Percentiles rank a stretch among this genome's conserved stretches.
Evolutionary conservation across 2,888 invertebrate genomes (phyloP).

Genomic region (Drosophila mettleri): DNA sequence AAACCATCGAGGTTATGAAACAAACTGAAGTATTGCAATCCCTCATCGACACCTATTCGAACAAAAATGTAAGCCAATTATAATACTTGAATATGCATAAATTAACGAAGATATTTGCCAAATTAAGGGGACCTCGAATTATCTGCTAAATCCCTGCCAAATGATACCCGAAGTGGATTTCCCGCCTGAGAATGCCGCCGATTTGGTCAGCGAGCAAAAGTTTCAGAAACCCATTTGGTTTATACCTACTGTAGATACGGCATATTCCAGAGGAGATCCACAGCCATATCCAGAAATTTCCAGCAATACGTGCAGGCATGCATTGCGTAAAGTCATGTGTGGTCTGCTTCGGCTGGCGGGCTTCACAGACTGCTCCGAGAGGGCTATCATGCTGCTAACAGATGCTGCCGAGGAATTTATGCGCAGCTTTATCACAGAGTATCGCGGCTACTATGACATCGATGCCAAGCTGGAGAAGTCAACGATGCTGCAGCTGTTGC

Average conservation of each 20-base stretch:
- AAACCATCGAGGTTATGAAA: conserved; percentile 85
- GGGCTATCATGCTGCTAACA: conserved; percentile 78
- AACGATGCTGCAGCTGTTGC: conserved; percentile 62
- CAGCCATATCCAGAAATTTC: conserved; percentile 74
- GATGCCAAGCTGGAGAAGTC: conserved; percentile 55
- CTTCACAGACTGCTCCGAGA: conserved; percentile 83
- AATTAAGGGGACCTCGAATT: conserved; percentile 82
- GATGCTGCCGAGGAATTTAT: conserved; percentile 84
- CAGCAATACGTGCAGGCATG: conserved; percentile 69
- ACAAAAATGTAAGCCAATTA: conserved; percentile 79
- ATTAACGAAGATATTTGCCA: neutral
- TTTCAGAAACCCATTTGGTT: conserved; percentile 84
- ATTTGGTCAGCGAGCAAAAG: conserved; percentile 81
- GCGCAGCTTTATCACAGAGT: conserved; percentile 74
- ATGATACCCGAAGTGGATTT: conserved; percentile 85
- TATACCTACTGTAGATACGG: conserved; percentile 81
- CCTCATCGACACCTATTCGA: conserved; percentile 84
- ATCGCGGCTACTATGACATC: conserved; percentile 61
- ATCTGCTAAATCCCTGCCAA: conserved; percentile 83
- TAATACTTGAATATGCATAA: too few relatives aligned
- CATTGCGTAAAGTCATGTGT: conserved; percentile 82
- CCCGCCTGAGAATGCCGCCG: conserved; percentile 83
- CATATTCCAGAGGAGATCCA: conserved; percentile 80
- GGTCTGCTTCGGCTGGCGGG: conserved; percentile 83
- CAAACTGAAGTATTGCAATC: conserved; percentile 84